Conservation (phyloP, 1,140 invertebrate species). For the Neotoxoptera formosana region DNA sequence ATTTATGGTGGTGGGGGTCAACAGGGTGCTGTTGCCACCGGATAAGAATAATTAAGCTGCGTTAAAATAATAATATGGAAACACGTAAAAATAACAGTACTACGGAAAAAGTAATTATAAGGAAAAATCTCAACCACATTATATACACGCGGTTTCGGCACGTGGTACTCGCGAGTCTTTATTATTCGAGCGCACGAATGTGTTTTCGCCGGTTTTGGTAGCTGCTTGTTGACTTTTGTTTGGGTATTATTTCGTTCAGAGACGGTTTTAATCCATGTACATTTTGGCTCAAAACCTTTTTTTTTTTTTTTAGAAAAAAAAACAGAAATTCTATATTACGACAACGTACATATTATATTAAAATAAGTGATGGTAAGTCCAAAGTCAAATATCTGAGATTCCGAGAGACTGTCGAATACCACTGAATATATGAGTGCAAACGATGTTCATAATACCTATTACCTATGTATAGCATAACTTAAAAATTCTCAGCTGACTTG, state of each 20-base stretch:
- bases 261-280: background rate
- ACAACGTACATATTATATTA: background rate
- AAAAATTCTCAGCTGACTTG: background rate
- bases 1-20: too few relatives aligned
- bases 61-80: background rate
- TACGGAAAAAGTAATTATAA: background rate
- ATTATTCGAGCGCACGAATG: too few relatives aligned
- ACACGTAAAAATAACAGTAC: background rate
- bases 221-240: background rate
- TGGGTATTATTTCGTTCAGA: background rate
- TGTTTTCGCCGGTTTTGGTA: background rate
- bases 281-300: background rate
- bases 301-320: background rate
- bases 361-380: too few relatives aligned
- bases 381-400: background rate
- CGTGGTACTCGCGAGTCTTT: background rate
- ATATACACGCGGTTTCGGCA: background rate
- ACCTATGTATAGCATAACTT: too few relatives aligned
- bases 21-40: too few relatives aligned
- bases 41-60: background rate
- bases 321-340: background rate
- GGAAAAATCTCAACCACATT: background rate
- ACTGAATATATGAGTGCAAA: background rate
- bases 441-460: background rate
- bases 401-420: background rate